Conservation (phyloP, 2,113 vertebrate species). For the Numenius arquata region DNA sequence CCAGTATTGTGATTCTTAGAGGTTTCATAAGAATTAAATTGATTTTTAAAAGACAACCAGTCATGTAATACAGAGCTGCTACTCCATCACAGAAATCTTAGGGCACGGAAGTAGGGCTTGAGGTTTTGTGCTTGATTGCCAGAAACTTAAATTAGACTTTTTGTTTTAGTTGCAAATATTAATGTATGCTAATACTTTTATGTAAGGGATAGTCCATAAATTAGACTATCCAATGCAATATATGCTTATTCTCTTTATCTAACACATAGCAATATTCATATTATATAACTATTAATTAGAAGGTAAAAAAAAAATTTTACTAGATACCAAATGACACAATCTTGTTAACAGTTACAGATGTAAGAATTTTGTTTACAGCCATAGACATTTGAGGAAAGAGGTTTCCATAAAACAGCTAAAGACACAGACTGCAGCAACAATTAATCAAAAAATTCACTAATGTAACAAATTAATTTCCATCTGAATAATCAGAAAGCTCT, state of each 20-base stretch:
- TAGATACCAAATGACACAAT: neutral
- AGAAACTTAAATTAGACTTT: neutral
- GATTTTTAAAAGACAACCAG: neutral
- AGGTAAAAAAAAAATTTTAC: neutral
- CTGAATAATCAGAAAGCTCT: neutral
- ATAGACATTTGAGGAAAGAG: neutral
- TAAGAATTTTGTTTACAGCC: neutral
- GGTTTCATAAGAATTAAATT: neutral
- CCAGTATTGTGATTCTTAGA: neutral
- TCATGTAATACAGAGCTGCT: neutral
- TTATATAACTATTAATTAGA: neutral
- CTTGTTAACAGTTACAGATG: neutral
- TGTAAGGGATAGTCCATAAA: neutral
- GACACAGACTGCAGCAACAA: neutral
- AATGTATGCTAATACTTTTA: neutral
- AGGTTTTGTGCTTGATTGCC: rapidly evolving
- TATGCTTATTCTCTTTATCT: neutral
- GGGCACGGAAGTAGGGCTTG: neutral
- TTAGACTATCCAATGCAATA: neutral
- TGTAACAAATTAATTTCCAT: neutral
- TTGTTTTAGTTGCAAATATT: neutral
- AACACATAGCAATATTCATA: neutral
- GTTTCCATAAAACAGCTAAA: neutral
- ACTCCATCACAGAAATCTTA: neutral
- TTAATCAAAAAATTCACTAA: neutral